These are phyloP conservation scores for Cololabis saira DNA, from an alignment of 2,113 vertebrate genomes.

Conservation along the genomic window DNA sequence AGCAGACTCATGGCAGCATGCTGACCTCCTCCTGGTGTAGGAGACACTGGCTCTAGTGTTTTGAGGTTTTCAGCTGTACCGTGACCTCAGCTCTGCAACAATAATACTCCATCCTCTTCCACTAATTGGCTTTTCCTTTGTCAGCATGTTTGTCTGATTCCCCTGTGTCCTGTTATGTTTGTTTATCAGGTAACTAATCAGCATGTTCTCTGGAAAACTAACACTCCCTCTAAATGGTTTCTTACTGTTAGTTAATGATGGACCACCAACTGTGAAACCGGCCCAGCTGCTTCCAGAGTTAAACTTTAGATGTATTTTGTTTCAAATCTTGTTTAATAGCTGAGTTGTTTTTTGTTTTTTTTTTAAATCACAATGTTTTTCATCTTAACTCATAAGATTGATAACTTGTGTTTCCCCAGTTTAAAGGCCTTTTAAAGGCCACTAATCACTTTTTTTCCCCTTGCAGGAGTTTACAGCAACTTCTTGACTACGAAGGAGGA, in stretches of 20 bases:
- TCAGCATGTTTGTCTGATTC: constrained; percentile 11
- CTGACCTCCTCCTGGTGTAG: too few relatives aligned
- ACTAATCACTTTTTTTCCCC: constrained; percentile 6
- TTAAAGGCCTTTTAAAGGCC: not conserved
- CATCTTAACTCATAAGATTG: too few relatives aligned
- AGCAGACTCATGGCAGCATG: too few relatives aligned
- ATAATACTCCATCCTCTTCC: not conserved
- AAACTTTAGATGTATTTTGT: not conserved
- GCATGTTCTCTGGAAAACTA: constrained; percentile 19
- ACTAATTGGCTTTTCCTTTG: constrained; percentile 29
- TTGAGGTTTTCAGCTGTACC: not conserved
- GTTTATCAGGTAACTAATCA: constrained; percentile 30
- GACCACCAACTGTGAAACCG: not conserved
- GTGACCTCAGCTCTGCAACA: not conserved
- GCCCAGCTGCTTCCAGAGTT: not conserved
- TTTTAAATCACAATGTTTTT: not conserved
- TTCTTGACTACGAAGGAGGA: constrained; percentile 90
- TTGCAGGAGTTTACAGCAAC: constrained; percentile 92
- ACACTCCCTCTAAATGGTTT: constrained; percentile 31
- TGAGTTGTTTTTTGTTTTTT: too few relatives aligned
- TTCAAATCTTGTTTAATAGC: too few relatives aligned
- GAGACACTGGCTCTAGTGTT: not conserved
- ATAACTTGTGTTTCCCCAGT: too few relatives aligned
- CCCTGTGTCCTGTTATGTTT: constrained; percentile 19
- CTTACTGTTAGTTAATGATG: constrained; percentile 4